These are phyloP conservation scores for Etheostoma spectabile DNA, from an alignment of 2,113 vertebrate species.

Conservation along the genomic window DNA sequence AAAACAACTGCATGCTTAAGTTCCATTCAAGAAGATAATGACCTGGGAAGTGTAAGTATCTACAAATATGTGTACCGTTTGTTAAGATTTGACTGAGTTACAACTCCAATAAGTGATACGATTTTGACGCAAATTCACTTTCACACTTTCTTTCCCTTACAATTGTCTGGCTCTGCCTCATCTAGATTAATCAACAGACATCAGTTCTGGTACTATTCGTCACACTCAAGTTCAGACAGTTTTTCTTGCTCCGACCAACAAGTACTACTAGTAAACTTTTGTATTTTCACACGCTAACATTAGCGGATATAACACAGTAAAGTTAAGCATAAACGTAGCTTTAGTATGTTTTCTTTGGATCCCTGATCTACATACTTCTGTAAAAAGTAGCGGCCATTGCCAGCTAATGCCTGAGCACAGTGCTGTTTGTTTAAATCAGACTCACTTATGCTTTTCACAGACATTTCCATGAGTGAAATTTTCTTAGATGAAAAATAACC, in stretches of 20 bases:
- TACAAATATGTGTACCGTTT: background rate
- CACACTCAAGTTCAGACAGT: background rate
- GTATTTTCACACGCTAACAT: conserved; percentile 15
- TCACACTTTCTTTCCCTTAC: no score
- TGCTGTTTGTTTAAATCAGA: conserved; percentile 27
- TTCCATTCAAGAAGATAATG: background rate
- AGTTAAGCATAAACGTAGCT: conserved; percentile 6
- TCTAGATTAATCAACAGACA: no score
- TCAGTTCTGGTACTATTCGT: no score
- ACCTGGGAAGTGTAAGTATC: background rate
- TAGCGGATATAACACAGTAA: background rate
- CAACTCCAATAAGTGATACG: background rate
- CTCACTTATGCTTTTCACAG: conserved; percentile 24
- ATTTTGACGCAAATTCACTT: background rate
- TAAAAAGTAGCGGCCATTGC: background rate
- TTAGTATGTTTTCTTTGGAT: conserved; percentile 42
- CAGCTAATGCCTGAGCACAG: background rate
- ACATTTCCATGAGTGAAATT: background rate
- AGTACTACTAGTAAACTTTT: background rate
- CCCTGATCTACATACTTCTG: background rate
- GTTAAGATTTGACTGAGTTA: background rate
- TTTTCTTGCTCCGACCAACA: conserved; percentile 1
- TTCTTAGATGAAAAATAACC: background rate
- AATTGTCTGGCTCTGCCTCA: no score
- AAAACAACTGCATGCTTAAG: conserved; percentile 25